Base-by-base conservation (phyloP, 2,113 vertebrate species). In the Riparia riparia region DNA sequence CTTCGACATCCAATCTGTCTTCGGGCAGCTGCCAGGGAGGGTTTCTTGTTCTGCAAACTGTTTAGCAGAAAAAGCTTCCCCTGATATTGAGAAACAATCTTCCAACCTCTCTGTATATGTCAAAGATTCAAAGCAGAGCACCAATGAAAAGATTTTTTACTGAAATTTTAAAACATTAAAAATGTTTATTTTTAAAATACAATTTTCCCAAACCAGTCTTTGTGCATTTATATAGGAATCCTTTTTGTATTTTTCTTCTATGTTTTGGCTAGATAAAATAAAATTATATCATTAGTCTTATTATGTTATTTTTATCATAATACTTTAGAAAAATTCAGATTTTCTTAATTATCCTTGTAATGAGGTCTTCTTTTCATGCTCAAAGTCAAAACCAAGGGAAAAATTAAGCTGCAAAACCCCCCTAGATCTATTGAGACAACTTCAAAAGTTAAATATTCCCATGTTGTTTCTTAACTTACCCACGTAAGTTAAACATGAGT, bases 11-110 rank as follows among this genome's bases (percentile, higher is more conserved):
- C 90, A 96, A 61, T 93, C 88, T 93, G 90, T 95, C 82, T 89
- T 68, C 37, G 0, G 60, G 72, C 65, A 94, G 73, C 79, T 90
- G 92, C 96, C 90, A 95, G 93, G 47, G 20, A 92, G 64, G 10
- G 28, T 86, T 95, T 95, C 89, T 95, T 86, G 44, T 81, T 90
- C 93, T 90, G 72, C 64, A 95, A 90, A 93, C 71, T 66, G 86
- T 73, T 95, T 74, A 92, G 81, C 51, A 95, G 63, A 77, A 83
- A 81, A 11, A 70, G 11, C 47, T n/a, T 93, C 45, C 57, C n/a
- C 19, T 74, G 79, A 69, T 74, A 82, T 28, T 0, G 0, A 82
- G 37, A 89, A 14, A 77, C 25, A 49, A 47, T 51, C 17, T 86
- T 93, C 72, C 18, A 45, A 74, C 14, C 60, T 78, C 82, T 90